Evolutionary conservation across 2,797 vertebrate genomes (phyloP), one percentile per base, ranked within the genome.

Genomic region (Oreonectes daqikongensis): DNA sequence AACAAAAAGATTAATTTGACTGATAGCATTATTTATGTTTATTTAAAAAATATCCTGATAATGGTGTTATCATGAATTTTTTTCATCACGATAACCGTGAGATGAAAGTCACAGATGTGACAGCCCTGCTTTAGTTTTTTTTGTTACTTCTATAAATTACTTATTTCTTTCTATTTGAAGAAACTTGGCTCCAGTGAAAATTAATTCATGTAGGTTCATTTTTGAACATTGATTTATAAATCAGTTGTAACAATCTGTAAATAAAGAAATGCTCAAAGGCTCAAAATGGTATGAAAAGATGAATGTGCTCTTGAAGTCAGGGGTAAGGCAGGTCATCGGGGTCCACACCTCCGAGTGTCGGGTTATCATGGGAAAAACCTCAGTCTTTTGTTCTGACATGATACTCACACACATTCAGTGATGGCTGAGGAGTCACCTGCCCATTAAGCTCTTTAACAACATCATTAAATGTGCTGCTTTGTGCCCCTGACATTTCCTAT

Each of bases 311-410:
- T 55, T 32, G 3, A 38, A 80, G 75, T 32, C n/a, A 76, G 67
- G 60, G 79, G 63, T 72, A 72, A 72, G 42, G 22, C 38, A 64
- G 64, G 71, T 61, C 78, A 85, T 40, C 55, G 24, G 73, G 55
- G 48, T 52, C 38, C 52, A 79, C 76, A 81, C 77, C 48, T 81
- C 73, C 3, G 26, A 77, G 82, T 78, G 78, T 80, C 78, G 22
- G 60, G 75, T 83, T 82, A 68, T 80, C 80, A 80, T 80, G 78
- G 69, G 78, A 80, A 81, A 83, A 85, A 81, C 77, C 78, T 77
- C 70, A 70, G 52, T 30, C 75, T 77, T 77, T 84, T 83, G 80
- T 85, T 73, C 65, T 61, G 65, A 30, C 66, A 67, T 77, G 69
- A 80, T 78, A 70, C 55, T 80, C 38, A 40, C 44, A 48, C 68